These are phyloP conservation scores for Hybognathus amarus DNA, from an alignment of 2,797 vertebrate genomes.

Conservation along the genomic window DNA sequence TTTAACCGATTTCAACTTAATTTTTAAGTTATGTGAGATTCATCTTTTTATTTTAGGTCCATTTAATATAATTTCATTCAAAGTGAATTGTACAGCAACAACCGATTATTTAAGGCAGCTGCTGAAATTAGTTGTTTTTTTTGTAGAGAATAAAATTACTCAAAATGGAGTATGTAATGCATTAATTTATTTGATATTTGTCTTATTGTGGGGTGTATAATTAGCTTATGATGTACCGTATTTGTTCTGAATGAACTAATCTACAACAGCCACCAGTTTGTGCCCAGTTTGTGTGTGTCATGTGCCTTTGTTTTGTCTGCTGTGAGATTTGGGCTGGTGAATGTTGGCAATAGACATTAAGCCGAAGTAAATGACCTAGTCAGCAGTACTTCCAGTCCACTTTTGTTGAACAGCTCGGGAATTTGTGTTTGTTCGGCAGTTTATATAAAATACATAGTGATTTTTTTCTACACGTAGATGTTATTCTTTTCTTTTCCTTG, in stretches of 20 bases:
- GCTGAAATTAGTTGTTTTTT: background rate
- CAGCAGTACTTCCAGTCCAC: background rate
- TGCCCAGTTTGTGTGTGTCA: slow-evolving; percentile 26
- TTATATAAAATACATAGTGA: background rate
- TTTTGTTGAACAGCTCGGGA: background rate
- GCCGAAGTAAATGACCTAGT: slow-evolving; percentile 17
- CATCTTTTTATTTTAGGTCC: background rate
- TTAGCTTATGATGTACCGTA: background rate
- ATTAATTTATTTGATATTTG: background rate
- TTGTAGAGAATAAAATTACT: background rate
- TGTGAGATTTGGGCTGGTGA: slow-evolving; percentile 12
- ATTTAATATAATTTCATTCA: background rate
- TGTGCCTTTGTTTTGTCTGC: slow-evolving; percentile 34
- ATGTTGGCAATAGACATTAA: slow-evolving; percentile 15
- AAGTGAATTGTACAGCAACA: background rate
- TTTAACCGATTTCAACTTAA: background rate
- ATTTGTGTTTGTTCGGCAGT: background rate
- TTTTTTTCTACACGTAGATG: background rate
- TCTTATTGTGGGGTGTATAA: background rate
- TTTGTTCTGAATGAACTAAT: background rate
- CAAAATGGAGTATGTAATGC: background rate
- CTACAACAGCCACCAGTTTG: background rate
- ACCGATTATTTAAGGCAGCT: background rate
- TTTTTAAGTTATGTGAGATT: background rate
- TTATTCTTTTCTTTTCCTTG: slow-evolving; percentile 4